Evolutionary conservation across 2,888 invertebrate species (phyloP), one percentile per base, ranked within the genome.

Genomic region (Patella pellucida): DNA sequence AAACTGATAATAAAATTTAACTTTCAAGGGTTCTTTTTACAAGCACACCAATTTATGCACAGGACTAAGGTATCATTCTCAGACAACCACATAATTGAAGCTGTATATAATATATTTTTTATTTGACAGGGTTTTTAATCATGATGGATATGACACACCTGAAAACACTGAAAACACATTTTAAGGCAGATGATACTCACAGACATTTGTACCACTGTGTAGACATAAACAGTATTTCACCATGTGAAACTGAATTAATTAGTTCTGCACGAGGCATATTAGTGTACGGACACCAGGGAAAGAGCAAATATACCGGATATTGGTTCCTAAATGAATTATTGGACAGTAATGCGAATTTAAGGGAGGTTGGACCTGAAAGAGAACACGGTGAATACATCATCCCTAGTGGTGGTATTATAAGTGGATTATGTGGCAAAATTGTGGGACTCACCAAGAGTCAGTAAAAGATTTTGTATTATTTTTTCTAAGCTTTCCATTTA

Each of bases 221-320:
- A 72, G 23, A 76, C 51, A 52, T 54, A n/a, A 15, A 71, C 9
- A 31, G 51, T 15, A 27, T 15, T 5, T 2, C 23, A 31, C 52
- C 23, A 11, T 52, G 19, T 15, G 19, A 54, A 31, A 23, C 23
- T 16, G 52, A 70, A 23, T 67, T 50, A 31, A 74, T 54, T 41
- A 76, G 19, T 67, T 77, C 56, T 72, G 19, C 31, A 12, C 62
- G 68, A 51, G 73, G 68, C 12, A 69, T 81, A 14, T 76, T 81
- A 74, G 84, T 86, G 52, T 86, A 81, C 78, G 85, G 81, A 5
- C 85, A 84, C 54, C 87, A 87, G 73, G 87, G 87, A 3, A 87
- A 87, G 74, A 86, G 87, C 76, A 83, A 81, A 71, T 77, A 84
- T 74, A 80, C 84, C 1, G 85, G 83, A 3, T 74, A 83, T 7